A percentile compares a stretch with the other conserved stretches of the same genome.
Evolutionary conservation across 2,797 vertebrate genomes (phyloP).

Genomic region (Coregonus sp.): DNA sequence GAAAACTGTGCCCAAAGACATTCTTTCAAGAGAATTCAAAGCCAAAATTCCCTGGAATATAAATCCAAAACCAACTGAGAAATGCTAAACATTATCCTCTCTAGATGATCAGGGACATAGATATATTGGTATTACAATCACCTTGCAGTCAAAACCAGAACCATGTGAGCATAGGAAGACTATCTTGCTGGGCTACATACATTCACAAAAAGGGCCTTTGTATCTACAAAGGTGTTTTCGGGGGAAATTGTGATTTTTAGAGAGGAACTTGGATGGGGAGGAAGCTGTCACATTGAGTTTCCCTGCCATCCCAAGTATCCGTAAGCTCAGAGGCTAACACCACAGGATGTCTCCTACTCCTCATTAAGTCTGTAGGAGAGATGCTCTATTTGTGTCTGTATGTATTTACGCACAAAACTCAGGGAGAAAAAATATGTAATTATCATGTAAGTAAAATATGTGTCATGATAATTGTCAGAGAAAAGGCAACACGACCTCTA

Average conservation of each 20-base stretch:
- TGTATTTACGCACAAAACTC: neutral
- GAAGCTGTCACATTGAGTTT: slow-evolving; percentile 67
- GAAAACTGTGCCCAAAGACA: slow-evolving; percentile 57
- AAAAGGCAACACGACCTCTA: neutral
- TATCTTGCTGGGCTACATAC: neutral
- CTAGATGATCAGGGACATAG: slow-evolving; percentile 52
- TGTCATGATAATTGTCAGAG: neutral
- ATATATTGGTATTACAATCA: slow-evolving; percentile 1
- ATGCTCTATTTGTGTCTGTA: neutral
- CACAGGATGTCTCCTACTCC: too few relatives aligned
- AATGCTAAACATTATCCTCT: slow-evolving; percentile 23
- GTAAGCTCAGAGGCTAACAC: too few relatives aligned
- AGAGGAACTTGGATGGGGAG: slow-evolving; percentile 34
- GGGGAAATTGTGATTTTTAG: slow-evolving; percentile 19
- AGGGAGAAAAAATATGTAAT: neutral
- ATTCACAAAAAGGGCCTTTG: neutral
- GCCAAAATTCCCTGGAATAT: slow-evolving; percentile 59
- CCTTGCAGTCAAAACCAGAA: slow-evolving; percentile 10
- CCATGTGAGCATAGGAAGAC: slow-evolving; percentile 12
- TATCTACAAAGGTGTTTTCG: slow-evolving; percentile 35
- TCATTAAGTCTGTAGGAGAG: neutral
- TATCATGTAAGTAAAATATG: neutral
- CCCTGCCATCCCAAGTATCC: neutral
- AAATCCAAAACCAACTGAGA: slow-evolving; percentile 43
- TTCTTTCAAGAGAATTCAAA: slow-evolving; percentile 58